A percentile compares a stretch with the other conserved stretches of the same genome.
These are phyloP conservation scores for Rhabdornis inornatus DNA, from an alignment of 2,113 vertebrate species.

Conservation along the genomic window DNA sequence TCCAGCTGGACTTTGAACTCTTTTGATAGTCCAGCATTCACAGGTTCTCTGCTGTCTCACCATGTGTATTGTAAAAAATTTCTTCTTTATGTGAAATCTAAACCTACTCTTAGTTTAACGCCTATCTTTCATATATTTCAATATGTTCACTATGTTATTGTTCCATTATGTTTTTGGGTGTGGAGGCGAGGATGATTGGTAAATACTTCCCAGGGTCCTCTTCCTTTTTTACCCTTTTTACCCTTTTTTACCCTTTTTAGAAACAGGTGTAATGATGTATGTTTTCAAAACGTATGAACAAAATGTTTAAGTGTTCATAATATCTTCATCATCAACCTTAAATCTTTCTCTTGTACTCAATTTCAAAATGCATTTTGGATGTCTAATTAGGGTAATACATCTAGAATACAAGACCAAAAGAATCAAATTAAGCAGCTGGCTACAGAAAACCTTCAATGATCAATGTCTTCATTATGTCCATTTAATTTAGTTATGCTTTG, in stretches of 20 bases:
- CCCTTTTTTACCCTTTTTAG: neutral
- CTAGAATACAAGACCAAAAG: neutral
- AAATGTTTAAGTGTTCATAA: neutral
- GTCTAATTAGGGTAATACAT: neutral
- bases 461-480: neutral
- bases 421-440: neutral
- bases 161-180: accelerated
- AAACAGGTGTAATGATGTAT: neutral
- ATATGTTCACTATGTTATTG: too few species aligned
- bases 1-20: neutral
- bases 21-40: too few species aligned
- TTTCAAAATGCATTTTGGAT: neutral
- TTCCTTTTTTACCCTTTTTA: neutral
- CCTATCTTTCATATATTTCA: neutral
- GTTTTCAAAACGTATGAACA: neutral
- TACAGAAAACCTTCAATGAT: neutral
- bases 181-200: neutral
- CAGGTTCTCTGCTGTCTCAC: neutral
- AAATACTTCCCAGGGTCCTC: neutral
- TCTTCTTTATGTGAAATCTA: neutral
- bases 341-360: neutral
- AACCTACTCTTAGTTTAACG: neutral
- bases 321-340: neutral
- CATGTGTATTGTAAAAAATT: neutral
- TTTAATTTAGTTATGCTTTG: neutral